Conservation (phyloP, 2,888 invertebrate species). For the Cynaeus angustus region DNA sequence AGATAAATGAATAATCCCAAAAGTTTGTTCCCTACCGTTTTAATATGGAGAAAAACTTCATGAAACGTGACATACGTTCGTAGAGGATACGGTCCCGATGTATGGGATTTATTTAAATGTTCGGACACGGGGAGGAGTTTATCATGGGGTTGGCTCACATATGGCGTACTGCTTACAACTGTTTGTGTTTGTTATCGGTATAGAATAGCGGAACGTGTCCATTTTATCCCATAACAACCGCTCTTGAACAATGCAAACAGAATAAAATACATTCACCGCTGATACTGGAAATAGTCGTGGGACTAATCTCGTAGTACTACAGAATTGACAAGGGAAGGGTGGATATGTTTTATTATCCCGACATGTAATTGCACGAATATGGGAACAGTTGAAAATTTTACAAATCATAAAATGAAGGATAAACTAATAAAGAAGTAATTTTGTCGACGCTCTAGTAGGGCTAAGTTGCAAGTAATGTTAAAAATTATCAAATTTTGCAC, state of each 20-base stretch:
- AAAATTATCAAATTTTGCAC: too few species aligned
- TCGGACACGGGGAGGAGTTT: slow-evolving; percentile 28
- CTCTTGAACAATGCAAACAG: slow-evolving; percentile 47
- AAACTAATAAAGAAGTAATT: too few species aligned
- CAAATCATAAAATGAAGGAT: too few species aligned
- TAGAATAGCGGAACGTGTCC: slow-evolving; percentile 45
- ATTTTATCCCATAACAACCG: slow-evolving; percentile 31
- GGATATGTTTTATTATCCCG: slow-evolving; percentile 20
- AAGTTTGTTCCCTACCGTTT: slow-evolving; percentile 14
- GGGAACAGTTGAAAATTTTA: too few species aligned
- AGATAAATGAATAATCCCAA: slow-evolving; percentile 26
- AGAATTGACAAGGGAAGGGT: slow-evolving; percentile 37
- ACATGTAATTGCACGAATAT: too few species aligned
- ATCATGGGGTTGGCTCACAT: slow-evolving; percentile 22
- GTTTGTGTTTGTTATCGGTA: slow-evolving; percentile 43
- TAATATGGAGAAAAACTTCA: slow-evolving; percentile 1
- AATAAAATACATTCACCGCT: slow-evolving; percentile 36
- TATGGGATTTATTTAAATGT: slow-evolving; percentile 35
- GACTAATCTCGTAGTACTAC: slow-evolving; percentile 21
- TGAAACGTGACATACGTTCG: slow-evolving; percentile 37
- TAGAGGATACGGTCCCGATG: slow-evolving; percentile 3
- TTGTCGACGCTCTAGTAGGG: too few species aligned
- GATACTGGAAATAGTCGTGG: slow-evolving; percentile 28
- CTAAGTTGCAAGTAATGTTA: too few species aligned
- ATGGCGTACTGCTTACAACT: slow-evolving; percentile 11